phyloP scores from a whole-genome alignment of 2,888 invertebrate species.

The Orthosia gracilis region DNA sequence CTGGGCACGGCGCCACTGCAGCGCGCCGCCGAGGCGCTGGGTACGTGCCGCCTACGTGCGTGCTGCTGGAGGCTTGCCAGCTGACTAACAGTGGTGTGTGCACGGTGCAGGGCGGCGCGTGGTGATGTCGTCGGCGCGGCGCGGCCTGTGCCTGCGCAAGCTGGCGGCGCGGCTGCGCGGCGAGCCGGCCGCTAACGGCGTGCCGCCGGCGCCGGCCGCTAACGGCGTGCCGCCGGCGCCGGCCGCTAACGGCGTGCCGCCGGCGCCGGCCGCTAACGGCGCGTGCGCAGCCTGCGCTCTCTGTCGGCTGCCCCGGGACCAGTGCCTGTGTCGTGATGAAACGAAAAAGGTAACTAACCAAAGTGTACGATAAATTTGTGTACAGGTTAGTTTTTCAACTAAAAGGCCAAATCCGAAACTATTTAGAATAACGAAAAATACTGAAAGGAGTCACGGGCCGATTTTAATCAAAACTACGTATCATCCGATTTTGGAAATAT shows the following conservation, averaged over 20 bases:
- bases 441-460: no score
- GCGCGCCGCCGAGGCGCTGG: conserved; percentile 93
- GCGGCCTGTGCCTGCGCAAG: conserved; percentile 81
- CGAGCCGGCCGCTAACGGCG: conserved; percentile 38
- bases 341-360: conserved; percentile 59
- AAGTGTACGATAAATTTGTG: neutral
- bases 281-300: conserved; percentile 41
- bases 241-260: conserved; percentile 49
- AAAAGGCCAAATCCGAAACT: no score
- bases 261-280: conserved; percentile 39
- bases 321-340: conserved; percentile 79
- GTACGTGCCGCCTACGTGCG: no score
- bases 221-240: conserved; percentile 35
- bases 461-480: no score
- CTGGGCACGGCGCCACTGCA: conserved; percentile 94
- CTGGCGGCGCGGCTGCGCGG: conserved; percentile 77
- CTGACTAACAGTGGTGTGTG: conserved; percentile 84
- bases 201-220: conserved; percentile 44
- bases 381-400: no score
- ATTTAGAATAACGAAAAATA: no score
- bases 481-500: no score
- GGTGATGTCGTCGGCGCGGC: conserved; percentile 73
- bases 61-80: neutral
- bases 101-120: conserved; percentile 74
- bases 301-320: conserved; percentile 44